Evolutionary conservation across 2,888 invertebrate genomes (phyloP).

Genomic region (Tenthredo distinguenda): DNA sequence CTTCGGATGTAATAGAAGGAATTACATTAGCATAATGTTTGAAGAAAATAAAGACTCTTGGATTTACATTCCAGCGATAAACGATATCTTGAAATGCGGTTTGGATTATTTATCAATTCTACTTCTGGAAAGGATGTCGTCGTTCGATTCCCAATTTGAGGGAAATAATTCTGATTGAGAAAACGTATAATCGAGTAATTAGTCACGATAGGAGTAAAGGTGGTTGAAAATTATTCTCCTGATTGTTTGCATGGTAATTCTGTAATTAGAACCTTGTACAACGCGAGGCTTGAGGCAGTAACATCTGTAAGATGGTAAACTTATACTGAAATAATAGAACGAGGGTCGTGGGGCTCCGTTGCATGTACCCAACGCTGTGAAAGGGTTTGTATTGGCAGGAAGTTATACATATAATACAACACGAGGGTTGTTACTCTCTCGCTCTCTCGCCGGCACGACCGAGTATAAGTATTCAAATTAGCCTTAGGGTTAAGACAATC

Average conservation of each 20-base stretch:
- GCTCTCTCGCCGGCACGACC: background rate
- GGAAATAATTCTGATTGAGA: background rate
- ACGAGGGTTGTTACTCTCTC: conserved; percentile 29
- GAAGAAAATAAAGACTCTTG: background rate
- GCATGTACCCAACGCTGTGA: conserved; percentile 5
- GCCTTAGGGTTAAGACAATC: background rate
- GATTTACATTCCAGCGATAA: background rate
- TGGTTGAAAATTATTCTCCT: conserved; percentile 35
- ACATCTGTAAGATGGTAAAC: conserved; percentile 54
- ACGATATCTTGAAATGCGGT: background rate
- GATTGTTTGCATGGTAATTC: conserved; percentile 55
- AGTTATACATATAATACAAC: conserved; percentile 36
- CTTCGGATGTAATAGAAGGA: background rate
- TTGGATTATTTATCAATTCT: background rate
- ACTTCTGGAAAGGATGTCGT: background rate
- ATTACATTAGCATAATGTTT: conserved; percentile 28
- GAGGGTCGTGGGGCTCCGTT: conserved; percentile 16
- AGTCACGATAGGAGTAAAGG: background rate
- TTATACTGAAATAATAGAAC: conserved; percentile 54
- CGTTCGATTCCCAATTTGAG: background rate
- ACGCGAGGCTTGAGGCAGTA: conserved; percentile 50
- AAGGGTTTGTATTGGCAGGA: conserved; percentile 36
- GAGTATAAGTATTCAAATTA: conserved; percentile 23
- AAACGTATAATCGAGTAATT: background rate
- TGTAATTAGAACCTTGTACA: conserved; percentile 51